Base-by-base conservation (phyloP, 2,113 vertebrate species). In the Albula goreensis region DNA sequence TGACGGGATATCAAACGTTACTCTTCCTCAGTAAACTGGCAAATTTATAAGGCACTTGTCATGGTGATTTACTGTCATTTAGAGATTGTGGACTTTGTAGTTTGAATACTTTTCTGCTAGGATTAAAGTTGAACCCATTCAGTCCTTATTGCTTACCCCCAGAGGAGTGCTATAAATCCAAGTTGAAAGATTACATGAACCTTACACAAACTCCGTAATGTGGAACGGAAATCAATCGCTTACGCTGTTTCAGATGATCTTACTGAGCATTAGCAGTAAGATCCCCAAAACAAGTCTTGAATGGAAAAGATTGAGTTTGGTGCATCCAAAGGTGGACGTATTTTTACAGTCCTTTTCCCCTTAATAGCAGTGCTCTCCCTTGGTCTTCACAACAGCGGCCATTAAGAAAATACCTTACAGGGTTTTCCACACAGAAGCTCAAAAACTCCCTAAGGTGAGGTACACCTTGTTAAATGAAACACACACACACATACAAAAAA, bases 401-500 rank as follows among this genome's bases (percentile, higher is more conserved):
- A 50, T 52, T 51, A 17, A 78, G 79, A 13, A 8, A 17, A 15
- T 19, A 77, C 66, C 86, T 66, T 25, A 22, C 13, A 48, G 57
- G 51, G 56, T 15, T 86, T 81, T 81, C 80, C 51, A 10, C 66
- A 82, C n/a, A 83, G 77, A 85, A 63, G 81, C 80, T 51, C 79
- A 83, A 82, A 50, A 13, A 17, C 81, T 82, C 80, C 86, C 86
- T 86, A 84, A 83, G 83, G 89, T 89, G 88, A 83, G 56, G 84
- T 78, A 63, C 41, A 70, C 85, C 84, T 89, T 86, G 85, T 90
- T 87, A 89, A 87, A 85, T 2, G 49, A 49, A 17, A 52, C 82
- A 70, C 48, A 74, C 49, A 74, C 49, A 56, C 22, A 25, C 41
- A 48, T 48, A 81, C 63, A 87, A 85, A 79, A 31, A 80, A 63